phyloP scores from a whole-genome alignment of 2,113 vertebrate species.

The Taurulus bubalis region DNA sequence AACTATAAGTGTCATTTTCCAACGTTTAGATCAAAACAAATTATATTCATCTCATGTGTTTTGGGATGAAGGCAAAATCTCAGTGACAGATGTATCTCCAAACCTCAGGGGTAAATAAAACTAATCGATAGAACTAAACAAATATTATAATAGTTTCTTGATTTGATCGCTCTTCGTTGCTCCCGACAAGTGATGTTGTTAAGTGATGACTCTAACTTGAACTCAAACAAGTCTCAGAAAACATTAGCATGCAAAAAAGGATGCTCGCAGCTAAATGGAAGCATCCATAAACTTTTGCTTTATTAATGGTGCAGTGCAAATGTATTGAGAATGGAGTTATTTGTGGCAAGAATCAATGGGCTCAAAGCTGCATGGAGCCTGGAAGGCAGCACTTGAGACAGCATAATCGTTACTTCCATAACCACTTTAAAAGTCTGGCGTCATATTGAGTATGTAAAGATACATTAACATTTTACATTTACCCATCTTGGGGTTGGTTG shows the following conservation, averaged over 20 bases:
- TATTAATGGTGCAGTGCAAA: neutral
- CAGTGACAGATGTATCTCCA: neutral
- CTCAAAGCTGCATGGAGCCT: neutral
- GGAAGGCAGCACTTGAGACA: neutral
- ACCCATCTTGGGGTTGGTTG: neutral
- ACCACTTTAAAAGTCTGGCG: neutral
- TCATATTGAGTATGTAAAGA: neutral
- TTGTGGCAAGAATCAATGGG: neutral
- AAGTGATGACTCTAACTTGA: neutral
- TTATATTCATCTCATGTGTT: neutral
- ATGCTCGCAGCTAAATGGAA: neutral
- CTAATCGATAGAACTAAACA: neutral
- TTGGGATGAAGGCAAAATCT: neutral
- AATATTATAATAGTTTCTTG: neutral
- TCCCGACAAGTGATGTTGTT: neutral
- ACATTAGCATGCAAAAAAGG: neutral
- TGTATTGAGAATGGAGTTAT: conserved; percentile 2
- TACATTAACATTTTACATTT: neutral
- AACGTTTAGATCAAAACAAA: neutral
- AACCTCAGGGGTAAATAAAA: neutral
- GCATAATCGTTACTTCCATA: neutral
- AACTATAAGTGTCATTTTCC: neutral
- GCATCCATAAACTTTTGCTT: neutral
- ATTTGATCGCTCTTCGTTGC: neutral
- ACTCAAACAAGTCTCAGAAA: neutral